These are phyloP conservation scores for Arenaria interpres DNA, from an alignment of 2,113 vertebrate genomes.

Conservation along the genomic window DNA sequence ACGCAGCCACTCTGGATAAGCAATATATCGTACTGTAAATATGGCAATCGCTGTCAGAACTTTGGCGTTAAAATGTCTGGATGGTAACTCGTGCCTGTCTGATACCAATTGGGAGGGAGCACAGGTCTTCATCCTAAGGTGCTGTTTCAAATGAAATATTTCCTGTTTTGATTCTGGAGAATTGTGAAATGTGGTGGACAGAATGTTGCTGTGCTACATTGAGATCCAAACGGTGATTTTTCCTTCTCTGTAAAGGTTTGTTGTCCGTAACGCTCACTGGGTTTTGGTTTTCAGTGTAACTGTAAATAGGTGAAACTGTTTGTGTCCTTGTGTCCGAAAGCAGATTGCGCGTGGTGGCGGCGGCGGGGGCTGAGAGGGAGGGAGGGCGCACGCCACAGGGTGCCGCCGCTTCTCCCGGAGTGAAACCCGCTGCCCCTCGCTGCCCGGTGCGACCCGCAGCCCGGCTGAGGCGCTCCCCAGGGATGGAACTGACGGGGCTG, in stretches of 20 bases:
- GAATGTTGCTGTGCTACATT: slow-evolving; percentile 65
- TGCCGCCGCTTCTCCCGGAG: not conserved
- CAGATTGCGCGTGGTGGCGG: not conserved
- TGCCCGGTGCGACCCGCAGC: not conserved
- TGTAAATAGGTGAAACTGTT: slow-evolving; percentile 75
- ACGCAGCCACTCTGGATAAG: slow-evolving; percentile 49
- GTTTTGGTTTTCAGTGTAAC: slow-evolving; percentile 70
- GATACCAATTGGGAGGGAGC: not conserved
- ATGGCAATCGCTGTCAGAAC: slow-evolving; percentile 30
- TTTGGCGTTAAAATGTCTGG: slow-evolving; percentile 1
- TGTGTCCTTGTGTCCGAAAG: slow-evolving; percentile 50
- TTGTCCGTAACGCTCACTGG: slow-evolving; percentile 41
- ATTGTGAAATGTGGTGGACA: slow-evolving; percentile 46
- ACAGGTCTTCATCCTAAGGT: slow-evolving; percentile 45
- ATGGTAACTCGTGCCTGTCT: slow-evolving; percentile 55
- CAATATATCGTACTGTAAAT: slow-evolving; percentile 64
- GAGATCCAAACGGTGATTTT: slow-evolving; percentile 56
- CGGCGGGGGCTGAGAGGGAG: not conserved
- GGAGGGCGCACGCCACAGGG: not conserved
- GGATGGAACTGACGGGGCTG: not conserved
- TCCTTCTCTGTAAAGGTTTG: slow-evolving; percentile 66
- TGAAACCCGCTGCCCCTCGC: not conserved
- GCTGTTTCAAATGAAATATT: slow-evolving; percentile 37
- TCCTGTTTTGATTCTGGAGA: not conserved
- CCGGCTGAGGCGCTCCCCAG: not conserved